Evolutionary conservation across 2,888 invertebrate genomes (phyloP), one percentile per base, ranked within the genome.

Genomic region (Rotaria macrura): DNA sequence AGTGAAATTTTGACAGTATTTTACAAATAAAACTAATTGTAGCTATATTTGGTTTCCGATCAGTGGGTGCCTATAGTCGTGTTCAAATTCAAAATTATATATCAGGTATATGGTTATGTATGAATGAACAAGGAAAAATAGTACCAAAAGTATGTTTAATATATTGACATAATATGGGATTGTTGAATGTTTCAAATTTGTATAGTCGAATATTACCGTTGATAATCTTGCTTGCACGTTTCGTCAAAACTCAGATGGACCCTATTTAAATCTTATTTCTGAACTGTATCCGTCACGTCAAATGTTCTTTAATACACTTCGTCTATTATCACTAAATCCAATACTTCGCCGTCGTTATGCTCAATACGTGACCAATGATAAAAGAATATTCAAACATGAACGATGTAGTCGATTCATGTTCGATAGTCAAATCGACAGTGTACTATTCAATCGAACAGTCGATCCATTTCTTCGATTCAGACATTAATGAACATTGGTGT

Each of bases 181-280:
- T 29, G 20, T 29, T 65, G 10, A 29, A 14, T 9, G 6, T 65
- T 29, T 34, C 20, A 9, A 7, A 2, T 9, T 20, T 34, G 29
- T 65, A 17, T 17, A 65, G 43, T 79, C n/a, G 14, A 79, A 79
- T 79, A 79, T 79, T 25, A 43, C 9, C 0, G 23, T 79, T 1
- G 43, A 79, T 79, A 79, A 43, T 79, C n/a, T 79, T 10, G 43
- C 79, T 43, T 79, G 79, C 43, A 79, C 43, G n/a, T 79, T 79
- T 79, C 79, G 79, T 79, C 79, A 79, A 79, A 79, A 43, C n/a
- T 43, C 79, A 3, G 79, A 79, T 79, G 79, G 79, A n/a, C 79
- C 43, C 43, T 79, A 79, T 79, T 43, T 43, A 4, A 43, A 7
- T n/a, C 38, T 79, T 38, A 43, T 79, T 4, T 79, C 79, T 79